Evolutionary conservation across 2,113 vertebrate species (phyloP).

Genomic region (Gallinago paraguaiae): DNA sequence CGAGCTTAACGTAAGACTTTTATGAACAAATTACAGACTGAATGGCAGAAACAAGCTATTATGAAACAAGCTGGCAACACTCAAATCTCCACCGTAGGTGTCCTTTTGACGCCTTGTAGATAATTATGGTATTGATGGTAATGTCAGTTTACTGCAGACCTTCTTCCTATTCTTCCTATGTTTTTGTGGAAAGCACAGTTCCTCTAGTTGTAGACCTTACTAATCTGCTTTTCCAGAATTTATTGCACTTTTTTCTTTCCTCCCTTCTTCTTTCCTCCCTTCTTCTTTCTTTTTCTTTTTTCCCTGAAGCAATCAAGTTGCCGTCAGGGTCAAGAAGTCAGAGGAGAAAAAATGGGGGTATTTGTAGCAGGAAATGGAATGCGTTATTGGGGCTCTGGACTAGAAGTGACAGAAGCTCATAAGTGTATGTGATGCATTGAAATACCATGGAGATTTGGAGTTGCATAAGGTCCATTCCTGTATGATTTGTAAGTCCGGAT

Average conservation of each 20-base stretch:
- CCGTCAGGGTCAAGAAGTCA: not conserved
- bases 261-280: not conserved
- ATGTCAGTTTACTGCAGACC: not conserved
- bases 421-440: not conserved
- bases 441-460: not conserved
- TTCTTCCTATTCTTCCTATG: not conserved
- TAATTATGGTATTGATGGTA: not conserved
- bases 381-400: not conserved
- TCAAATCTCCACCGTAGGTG: not conserved
- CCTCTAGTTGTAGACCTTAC: not conserved
- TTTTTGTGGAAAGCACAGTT: not conserved
- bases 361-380: not conserved
- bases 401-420: not conserved
- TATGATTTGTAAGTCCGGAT: not conserved
- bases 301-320: not conserved
- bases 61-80: not conserved
- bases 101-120: not conserved
- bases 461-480: not conserved
- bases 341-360: not conserved
- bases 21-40: not conserved
- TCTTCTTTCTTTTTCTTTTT: too few relatives aligned
- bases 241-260: not conserved
- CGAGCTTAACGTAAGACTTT: not conserved
- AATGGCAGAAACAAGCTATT: not conserved
- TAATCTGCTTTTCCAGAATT: not conserved